Evolutionary conservation across 2,888 invertebrate species (phyloP), one percentile per base, ranked within the genome.

Genomic region (Fragum whitleyi): DNA sequence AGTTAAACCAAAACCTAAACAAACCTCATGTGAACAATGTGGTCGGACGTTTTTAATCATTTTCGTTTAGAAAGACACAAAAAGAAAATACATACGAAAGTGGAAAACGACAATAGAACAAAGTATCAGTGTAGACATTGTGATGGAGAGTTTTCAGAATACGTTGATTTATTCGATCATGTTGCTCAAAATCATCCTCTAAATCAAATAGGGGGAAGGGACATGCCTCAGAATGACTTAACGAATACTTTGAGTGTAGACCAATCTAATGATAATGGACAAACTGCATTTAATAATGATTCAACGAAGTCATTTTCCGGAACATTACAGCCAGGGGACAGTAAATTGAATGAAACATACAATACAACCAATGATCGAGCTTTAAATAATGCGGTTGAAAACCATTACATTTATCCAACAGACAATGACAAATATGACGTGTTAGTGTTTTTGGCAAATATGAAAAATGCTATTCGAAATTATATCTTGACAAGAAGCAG

Each of bases 391-490:
- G 36, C 47, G 28, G 72, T 76, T 16, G 21, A 39, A 42, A 76
- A 80, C 26, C 39, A 57, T n/a, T 36, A 51, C 28, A 72, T 80
- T 6, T 55, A 68, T 21, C 80, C 72, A 21, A 72, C 39, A 67
- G 29, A 36, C 7, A 42, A 36, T 26, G 75, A 71, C 23, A 47
- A 62, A 39, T 79, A 79, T 57, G 82, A 83, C 55, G 21, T 83
- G 2, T 32, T 83, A 9, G 59, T 42, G 5, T 83, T 79, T 67
- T 77, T 76, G 19, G 79, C 67, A n/a, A 73, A 77, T 53, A 55
- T 61, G 16, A 83, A 36, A 67, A 29, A 67, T 23, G 21, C 26
- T 26, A 59, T 79, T 11, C n/a, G 26, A 23, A n/a, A 62, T 6
- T 72, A 65, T 61, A 14, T 82, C 19, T 23, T 62, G 1, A 53